Evolutionary conservation across 2,888 invertebrate genomes (phyloP).

Genomic region (Drosophila pseudotalamancana): DNA sequence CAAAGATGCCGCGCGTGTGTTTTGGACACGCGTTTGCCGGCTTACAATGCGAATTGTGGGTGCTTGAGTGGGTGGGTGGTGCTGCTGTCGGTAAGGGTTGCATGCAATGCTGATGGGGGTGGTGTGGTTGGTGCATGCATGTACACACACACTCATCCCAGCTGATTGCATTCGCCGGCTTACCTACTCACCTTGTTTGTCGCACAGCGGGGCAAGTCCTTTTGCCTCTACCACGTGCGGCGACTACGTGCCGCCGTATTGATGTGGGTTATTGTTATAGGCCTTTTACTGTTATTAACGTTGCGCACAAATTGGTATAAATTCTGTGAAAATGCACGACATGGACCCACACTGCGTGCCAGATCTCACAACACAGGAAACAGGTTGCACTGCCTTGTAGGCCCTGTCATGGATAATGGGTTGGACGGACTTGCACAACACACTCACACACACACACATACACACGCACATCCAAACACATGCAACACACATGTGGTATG

Average conservation of each 20-base stretch:
- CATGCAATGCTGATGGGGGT: slow-evolving; percentile 23
- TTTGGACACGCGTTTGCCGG: slow-evolving; percentile 74
- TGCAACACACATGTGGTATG: slow-evolving; percentile 4
- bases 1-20: slow-evolving; percentile 80
- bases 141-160: slow-evolving; percentile 47
- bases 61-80: slow-evolving; percentile 10
- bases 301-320: slow-evolving; percentile 74
- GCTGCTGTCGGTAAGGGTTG: slow-evolving; percentile 46
- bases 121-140: slow-evolving; percentile 37
- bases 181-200: slow-evolving; percentile 77
- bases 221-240: slow-evolving; percentile 67
- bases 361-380: slow-evolving; percentile 18
- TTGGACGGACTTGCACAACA: slow-evolving; percentile 19
- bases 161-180: slow-evolving; percentile 75
- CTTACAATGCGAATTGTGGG: slow-evolving; percentile 41
- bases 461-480: not conserved
- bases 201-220: slow-evolving; percentile 65
- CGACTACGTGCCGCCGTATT: slow-evolving; percentile 72
- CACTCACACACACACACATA: not conserved
- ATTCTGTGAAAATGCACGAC: slow-evolving; percentile 72
- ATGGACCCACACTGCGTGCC: slow-evolving; percentile 18
- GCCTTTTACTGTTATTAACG: slow-evolving; percentile 74
- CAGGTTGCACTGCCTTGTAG: slow-evolving; percentile 46
- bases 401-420: slow-evolving; percentile 51
- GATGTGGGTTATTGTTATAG: slow-evolving; percentile 80